These are phyloP conservation scores for Lysiphlebus fabarum DNA, from an alignment of 1,140 invertebrate genomes.

Conservation along the genomic window DNA sequence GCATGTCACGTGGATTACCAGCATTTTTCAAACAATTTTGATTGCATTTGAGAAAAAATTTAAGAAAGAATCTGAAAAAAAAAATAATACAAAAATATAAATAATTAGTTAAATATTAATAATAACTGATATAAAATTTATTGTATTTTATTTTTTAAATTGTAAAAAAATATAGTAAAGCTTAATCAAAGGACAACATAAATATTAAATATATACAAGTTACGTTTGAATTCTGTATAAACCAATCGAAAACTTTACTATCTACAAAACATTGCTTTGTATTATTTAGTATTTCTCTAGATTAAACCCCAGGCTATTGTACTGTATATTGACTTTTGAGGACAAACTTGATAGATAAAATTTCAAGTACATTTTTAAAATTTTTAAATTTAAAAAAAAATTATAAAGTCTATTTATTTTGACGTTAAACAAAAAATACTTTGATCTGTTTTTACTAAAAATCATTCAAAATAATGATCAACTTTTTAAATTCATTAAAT, in stretches of 20 bases:
- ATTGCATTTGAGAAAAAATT: constrained; percentile 99
- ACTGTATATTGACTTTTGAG: constrained; percentile 32
- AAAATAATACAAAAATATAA: constrained; percentile 36
- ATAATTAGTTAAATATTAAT: constrained; percentile 11
- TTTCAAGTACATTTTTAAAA: too few relatives aligned
- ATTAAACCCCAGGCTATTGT: constrained; percentile 43
- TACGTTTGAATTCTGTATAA: constrained; percentile 50
- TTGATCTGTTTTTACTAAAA: too few relatives aligned
- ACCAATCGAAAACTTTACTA: constrained; percentile 46
- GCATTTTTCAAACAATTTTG: constrained; percentile 99
- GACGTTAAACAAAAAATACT: too few relatives aligned
- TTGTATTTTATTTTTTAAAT: background rate
- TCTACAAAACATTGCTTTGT: constrained; percentile 32
- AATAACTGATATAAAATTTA: background rate
- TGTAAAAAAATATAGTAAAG: background rate
- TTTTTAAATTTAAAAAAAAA: too few relatives aligned
- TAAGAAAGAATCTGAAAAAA: constrained; percentile 97
- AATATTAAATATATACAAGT: constrained; percentile 33
- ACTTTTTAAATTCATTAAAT: too few relatives aligned
- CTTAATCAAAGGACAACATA: constrained; percentile 2
- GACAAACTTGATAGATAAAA: constrained; percentile 18
- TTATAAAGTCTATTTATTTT: too few relatives aligned
- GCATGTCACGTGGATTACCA: constrained; percentile 98
- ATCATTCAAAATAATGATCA: too few relatives aligned
- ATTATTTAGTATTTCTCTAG: constrained; percentile 57